Evolutionary conservation across 2,113 vertebrate species (phyloP).

Genomic region (Emydura subglobosa): DNA sequence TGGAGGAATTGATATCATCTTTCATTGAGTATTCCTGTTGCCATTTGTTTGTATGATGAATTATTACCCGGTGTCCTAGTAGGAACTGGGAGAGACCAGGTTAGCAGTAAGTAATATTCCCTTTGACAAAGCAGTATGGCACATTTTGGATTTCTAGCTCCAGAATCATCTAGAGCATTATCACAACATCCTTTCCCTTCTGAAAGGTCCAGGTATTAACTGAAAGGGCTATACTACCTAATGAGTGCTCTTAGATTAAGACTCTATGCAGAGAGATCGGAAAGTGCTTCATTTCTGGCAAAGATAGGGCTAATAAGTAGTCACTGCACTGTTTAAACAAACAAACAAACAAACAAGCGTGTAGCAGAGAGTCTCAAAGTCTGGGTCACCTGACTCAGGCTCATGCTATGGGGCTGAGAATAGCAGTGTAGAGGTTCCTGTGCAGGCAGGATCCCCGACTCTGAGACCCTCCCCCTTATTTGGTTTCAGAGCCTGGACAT

Average conservation of each 20-base stretch:
- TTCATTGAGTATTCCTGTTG: neutral
- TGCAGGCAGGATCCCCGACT: neutral
- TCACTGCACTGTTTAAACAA: neutral
- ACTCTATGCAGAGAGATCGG: neutral
- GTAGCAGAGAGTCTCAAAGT: neutral
- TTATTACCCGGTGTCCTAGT: neutral
- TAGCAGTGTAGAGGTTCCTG: neutral
- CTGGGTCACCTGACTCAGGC: neutral
- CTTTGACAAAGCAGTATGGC: neutral
- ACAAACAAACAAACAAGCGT: neutral
- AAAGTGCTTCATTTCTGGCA: neutral
- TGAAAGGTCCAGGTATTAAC: neutral
- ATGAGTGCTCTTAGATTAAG: neutral
- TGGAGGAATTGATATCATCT: accelerated
- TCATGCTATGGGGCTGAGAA: neutral
- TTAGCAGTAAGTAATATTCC: neutral
- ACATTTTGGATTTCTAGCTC: neutral
- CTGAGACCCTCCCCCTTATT: neutral
- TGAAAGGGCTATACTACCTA: neutral
- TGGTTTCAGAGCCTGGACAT: neutral
- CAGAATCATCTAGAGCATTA: neutral
- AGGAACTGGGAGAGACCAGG: neutral
- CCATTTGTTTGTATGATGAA: neutral
- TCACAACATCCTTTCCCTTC: neutral
- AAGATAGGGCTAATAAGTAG: neutral